phyloP scores from a whole-genome alignment of 1,140 invertebrate genomes.

The Brachionus rotundiformis region DNA sequence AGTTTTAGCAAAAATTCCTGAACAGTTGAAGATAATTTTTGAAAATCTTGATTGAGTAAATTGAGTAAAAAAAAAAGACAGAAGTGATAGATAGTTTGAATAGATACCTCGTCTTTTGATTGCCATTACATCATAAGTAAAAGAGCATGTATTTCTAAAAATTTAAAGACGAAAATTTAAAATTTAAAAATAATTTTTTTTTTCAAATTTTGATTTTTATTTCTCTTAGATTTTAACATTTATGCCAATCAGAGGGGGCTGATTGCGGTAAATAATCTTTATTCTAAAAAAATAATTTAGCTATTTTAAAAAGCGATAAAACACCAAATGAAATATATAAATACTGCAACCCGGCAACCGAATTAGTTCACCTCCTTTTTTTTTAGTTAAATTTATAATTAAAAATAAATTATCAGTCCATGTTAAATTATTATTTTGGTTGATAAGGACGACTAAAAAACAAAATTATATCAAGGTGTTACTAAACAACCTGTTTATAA shows the following conservation, averaged over 20 bases:
- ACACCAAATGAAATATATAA: slow-evolving; percentile 7
- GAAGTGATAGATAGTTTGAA: neutral
- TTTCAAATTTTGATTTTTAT: neutral
- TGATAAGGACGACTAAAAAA: slow-evolving; percentile 50
- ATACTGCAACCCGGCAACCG: slow-evolving; percentile 35
- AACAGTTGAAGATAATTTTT: slow-evolving; percentile 64
- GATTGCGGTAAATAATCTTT: slow-evolving; percentile 8
- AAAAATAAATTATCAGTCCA: slow-evolving; percentile 44
- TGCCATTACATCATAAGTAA: slow-evolving; percentile 55
- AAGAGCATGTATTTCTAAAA: neutral
- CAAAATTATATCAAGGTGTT: slow-evolving; percentile 42
- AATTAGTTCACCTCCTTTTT: neutral
- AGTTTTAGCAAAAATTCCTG: slow-evolving; percentile 64
- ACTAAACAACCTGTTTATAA: slow-evolving; percentile 43
- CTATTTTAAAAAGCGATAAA: neutral
- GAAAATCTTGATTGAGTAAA: slow-evolving; percentile 60
- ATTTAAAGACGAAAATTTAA: slow-evolving; percentile 22
- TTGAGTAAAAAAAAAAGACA: neutral
- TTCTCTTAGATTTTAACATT: neutral
- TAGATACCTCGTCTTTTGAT: slow-evolving; percentile 60
- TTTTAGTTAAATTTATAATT: neutral
- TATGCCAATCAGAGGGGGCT: neutral
- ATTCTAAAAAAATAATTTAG: slow-evolving; percentile 13
- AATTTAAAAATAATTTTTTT: neutral
- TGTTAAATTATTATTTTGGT: neutral